phyloP scores from a whole-genome alignment of 2,797 vertebrate species.

The Chanos chanos region DNA sequence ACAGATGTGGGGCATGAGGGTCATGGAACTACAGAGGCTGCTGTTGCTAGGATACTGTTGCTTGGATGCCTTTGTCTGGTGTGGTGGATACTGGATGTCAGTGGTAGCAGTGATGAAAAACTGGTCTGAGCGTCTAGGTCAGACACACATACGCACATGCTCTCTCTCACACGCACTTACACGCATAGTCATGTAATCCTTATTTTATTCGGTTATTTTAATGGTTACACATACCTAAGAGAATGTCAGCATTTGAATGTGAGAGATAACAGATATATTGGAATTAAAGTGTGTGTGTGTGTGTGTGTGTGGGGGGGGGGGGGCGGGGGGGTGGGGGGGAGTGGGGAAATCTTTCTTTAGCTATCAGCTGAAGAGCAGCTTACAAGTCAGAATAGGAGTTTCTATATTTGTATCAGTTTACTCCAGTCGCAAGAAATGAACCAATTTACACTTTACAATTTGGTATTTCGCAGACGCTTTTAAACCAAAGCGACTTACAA shows the following conservation, averaged over 20 bases:
- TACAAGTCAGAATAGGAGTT: too few species aligned
- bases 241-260: not conserved
- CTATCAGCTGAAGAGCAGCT: too few species aligned
- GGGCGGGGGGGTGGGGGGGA: too few species aligned
- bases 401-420: too few species aligned
- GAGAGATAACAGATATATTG: not conserved
- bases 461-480: too few species aligned
- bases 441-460: too few species aligned
- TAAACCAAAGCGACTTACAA: too few species aligned
- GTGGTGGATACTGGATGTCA: constrained; percentile 36
- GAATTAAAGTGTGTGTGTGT: not conserved
- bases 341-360: too few species aligned
- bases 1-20: constrained; percentile 42
- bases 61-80: constrained; percentile 47
- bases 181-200: not conserved
- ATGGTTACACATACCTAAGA: too few species aligned
- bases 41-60: constrained; percentile 64
- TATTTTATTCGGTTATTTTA: constrained; percentile 15
- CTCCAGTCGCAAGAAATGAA: too few species aligned
- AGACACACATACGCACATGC: constrained; percentile 29
- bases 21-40: constrained; percentile 50
- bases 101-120: constrained; percentile 29
- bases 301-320: not conserved
- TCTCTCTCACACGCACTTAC: constrained; percentile 16
- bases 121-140: constrained; percentile 26